Base-by-base conservation (phyloP, 2,113 vertebrate species). In the Progne subis region DNA sequence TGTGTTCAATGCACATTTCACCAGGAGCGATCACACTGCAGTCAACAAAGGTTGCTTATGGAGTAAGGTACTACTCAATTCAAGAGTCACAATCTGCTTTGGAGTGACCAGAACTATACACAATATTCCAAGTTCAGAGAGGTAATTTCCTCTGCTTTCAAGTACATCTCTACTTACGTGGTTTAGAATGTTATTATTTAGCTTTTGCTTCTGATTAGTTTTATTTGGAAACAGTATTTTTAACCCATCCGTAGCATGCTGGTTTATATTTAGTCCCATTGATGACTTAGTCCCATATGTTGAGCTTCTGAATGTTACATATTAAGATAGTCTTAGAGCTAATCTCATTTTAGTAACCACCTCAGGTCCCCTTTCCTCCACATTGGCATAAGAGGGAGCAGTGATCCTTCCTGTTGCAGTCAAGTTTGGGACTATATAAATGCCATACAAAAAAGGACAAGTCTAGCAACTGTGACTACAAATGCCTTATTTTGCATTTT, bases 161-260 rank as follows among this genome's bases (percentile, higher is more conserved):
- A 93, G 95, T 96, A 84, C 32, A 57, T 93, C 72, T 90, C 83
- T 93, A 88, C 92, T 94, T 97, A 94, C 52, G 82, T 94, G 88
- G 88, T 57, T 83, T 86, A 78, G 70, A 90, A 88, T 95, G 79
- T 90, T 95, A 90, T 86, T 96, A 88, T 96, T 96, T 97, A 96
- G 86, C 94, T 96, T 95, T 97, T 96, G 90, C 92, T 96, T 96
- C 93, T 93, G 76, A 94, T 97, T 95, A 97, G 26, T 93, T 96
- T 95, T 95, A 95, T 96, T 90, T 95, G 93, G 91, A 96, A 90
- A 96, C 43, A 90, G 87, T 93, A 95, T 93, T 95, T 95, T 96
- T 96, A 95, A 88, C 80, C 80, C 34, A 65, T 57, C 60, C 67
- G 0, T 77, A 81, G 24, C 61, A 86, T 88, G 82, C 80, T 95